Percentiles rank a stretch among this genome's conserved stretches.
phyloP scores from a whole-genome alignment of 2,113 vertebrate genomes.

The Circaetus cinerascens region DNA sequence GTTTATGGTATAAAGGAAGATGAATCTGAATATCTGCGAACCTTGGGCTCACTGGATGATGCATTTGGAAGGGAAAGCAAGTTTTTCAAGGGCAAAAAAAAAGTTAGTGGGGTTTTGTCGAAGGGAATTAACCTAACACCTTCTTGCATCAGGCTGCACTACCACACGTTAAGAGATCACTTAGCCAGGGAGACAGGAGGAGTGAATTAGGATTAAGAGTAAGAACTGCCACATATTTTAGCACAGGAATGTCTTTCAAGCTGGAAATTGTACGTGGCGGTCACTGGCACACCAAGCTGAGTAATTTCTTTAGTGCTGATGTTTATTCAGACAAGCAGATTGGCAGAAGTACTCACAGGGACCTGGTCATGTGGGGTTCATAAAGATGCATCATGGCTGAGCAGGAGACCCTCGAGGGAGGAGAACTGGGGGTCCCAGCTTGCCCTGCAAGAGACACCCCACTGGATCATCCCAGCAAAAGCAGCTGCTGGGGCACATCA shows the following conservation, averaged over 20 bases:
- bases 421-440: background rate
- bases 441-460: background rate
- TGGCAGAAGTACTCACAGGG: background rate
- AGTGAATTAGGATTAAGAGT: background rate
- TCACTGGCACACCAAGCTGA: background rate
- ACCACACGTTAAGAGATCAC: background rate
- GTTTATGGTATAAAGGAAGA: slow-evolving; percentile 58
- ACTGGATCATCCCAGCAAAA: background rate
- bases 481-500: background rate
- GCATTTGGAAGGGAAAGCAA: slow-evolving; percentile 34
- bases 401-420: background rate
- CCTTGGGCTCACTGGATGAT: slow-evolving; percentile 40
- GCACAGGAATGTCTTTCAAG: background rate
- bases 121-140: slow-evolving; percentile 41
- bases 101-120: slow-evolving; percentile 19
- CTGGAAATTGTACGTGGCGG: background rate
- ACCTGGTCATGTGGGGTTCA: background rate
- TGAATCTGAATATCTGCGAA: slow-evolving; percentile 56
- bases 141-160: background rate
- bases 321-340: background rate
- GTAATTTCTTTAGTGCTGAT: background rate
- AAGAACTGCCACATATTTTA: background rate
- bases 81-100: slow-evolving; percentile 46
- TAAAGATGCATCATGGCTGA: background rate
- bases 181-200: background rate